phyloP scores from a whole-genome alignment of 2,888 invertebrate genomes.

The Acrocyrtus sp. region DNA sequence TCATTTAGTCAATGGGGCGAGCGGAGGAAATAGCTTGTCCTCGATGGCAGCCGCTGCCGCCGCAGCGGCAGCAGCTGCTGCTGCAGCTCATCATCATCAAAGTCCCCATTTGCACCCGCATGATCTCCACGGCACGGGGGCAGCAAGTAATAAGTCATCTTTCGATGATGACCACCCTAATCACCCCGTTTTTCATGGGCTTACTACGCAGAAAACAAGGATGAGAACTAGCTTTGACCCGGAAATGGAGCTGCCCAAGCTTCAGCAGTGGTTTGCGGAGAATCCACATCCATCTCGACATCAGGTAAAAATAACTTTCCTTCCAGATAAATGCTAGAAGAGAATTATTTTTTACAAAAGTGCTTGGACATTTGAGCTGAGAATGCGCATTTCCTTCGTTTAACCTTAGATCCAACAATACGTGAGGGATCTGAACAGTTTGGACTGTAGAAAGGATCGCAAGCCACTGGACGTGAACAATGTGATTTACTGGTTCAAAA shows the following conservation, averaged over 20 bases:
- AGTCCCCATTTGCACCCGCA: constrained; percentile 54
- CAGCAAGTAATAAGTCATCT: constrained; percentile 64
- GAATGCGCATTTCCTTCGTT: too few species aligned
- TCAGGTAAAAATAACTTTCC: constrained; percentile 70
- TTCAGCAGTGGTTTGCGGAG: constrained; percentile 85
- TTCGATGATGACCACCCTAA: constrained; percentile 62
- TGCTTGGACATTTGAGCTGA: constrained; percentile 33
- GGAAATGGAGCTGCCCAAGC: constrained; percentile 92
- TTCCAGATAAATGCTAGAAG: background rate
- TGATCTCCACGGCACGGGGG: constrained; percentile 16
- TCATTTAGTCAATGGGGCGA: constrained; percentile 62
- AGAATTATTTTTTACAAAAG: background rate
- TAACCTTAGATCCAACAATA: constrained; percentile 93
- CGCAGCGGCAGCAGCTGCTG: constrained; percentile 53
- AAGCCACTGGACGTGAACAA: constrained; percentile 96
- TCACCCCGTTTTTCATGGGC: constrained; percentile 62
- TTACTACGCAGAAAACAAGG: constrained; percentile 82
- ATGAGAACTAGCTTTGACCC: constrained; percentile 98
- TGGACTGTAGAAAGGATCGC: constrained; percentile 91
- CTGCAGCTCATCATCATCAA: constrained; percentile 43
- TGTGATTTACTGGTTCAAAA: constrained; percentile 98
- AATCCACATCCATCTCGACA: constrained; percentile 97
- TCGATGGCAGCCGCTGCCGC: constrained; percentile 54
- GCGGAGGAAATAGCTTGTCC: constrained; percentile 46
- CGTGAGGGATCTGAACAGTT: constrained; percentile 90